These are phyloP conservation scores for Thripadectes ignobilis DNA, from an alignment of 2,797 vertebrate species.

Conservation along the genomic window DNA sequence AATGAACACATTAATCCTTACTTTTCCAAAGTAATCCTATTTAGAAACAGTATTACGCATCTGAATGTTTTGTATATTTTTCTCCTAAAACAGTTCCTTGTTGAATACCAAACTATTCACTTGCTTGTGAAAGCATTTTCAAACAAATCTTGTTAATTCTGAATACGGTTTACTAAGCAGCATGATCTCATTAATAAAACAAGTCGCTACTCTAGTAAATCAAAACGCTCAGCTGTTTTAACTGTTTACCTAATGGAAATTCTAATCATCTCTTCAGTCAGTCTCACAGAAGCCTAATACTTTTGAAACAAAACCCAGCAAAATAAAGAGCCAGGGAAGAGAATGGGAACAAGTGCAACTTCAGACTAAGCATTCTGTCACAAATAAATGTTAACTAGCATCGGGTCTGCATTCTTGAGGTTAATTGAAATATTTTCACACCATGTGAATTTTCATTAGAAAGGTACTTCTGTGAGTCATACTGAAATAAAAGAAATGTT, in stretches of 20 bases:
- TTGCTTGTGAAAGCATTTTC: conserved; percentile 55
- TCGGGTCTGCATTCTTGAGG: not conserved
- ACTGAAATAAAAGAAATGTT: not conserved
- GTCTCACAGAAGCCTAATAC: conserved; percentile 2
- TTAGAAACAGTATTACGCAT: conserved; percentile 5
- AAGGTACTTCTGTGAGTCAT: not conserved
- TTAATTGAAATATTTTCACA: not conserved
- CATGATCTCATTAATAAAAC: conserved; percentile 57
- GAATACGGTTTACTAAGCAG: conserved; percentile 50
- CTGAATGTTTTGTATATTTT: not conserved
- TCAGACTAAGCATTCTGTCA: not conserved
- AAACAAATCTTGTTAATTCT: conserved; percentile 65
- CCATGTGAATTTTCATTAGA: not conserved
- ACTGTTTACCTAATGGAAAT: conserved; percentile 46
- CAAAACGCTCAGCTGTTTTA: conserved; percentile 54
- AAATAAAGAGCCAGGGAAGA: not conserved
- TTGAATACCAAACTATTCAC: conserved; percentile 22
- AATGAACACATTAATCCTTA: conserved; percentile 37
- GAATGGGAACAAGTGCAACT: not conserved
- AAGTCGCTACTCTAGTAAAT: conserved; percentile 58
- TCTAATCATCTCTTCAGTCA: conserved; percentile 51
- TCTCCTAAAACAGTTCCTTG: conserved; percentile 31
- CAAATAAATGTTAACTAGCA: not conserved
- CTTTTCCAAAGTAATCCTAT: conserved; percentile 6
- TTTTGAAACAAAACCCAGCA: not conserved